A percentile compares a stretch with the other conserved stretches of the same genome.
Conservation (phyloP, 2,113 vertebrate genomes). For the Sialia sialis region DNA sequence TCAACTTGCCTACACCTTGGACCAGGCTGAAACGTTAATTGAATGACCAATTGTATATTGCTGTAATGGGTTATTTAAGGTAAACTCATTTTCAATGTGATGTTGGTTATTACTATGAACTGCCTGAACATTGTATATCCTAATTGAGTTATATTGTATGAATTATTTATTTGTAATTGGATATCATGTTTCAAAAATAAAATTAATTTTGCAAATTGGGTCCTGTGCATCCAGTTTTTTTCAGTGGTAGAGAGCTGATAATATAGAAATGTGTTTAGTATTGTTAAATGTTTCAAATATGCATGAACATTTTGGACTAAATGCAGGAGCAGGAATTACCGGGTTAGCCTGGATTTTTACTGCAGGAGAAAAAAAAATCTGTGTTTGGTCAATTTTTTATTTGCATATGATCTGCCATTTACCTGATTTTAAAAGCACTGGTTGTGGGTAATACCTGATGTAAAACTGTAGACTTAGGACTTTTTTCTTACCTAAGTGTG, state of each 20-base stretch:
- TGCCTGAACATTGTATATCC: slow-evolving; percentile 60
- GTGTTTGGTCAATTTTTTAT: neutral
- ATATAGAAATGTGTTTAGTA: neutral
- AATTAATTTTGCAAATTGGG: slow-evolving; percentile 51
- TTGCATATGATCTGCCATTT: neutral
- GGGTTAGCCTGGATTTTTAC: neutral
- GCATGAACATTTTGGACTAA: neutral
- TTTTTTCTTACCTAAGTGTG: accelerated
- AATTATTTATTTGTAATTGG: slow-evolving; percentile 82
- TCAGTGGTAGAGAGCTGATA: neutral
- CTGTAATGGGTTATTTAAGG: slow-evolving; percentile 62
- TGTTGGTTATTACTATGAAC: slow-evolving; percentile 57
- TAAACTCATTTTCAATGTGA: slow-evolving; percentile 41
- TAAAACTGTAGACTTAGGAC: neutral
- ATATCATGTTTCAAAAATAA: slow-evolving; percentile 73
- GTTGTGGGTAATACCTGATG: neutral
- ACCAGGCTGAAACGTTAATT: slow-evolving; percentile 45
- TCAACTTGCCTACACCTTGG: slow-evolving; percentile 35
- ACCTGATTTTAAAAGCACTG: neutral
- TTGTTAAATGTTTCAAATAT: neutral
- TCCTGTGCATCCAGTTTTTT: neutral
- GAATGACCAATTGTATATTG: slow-evolving; percentile 62
- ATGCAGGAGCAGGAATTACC: neutral
- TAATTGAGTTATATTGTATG: slow-evolving; percentile 71
- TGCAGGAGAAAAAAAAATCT: neutral